Evolutionary conservation across 1,140 invertebrate species (phyloP), one percentile per base, ranked within the genome.

Genomic region (Polyergus mexicanus): DNA sequence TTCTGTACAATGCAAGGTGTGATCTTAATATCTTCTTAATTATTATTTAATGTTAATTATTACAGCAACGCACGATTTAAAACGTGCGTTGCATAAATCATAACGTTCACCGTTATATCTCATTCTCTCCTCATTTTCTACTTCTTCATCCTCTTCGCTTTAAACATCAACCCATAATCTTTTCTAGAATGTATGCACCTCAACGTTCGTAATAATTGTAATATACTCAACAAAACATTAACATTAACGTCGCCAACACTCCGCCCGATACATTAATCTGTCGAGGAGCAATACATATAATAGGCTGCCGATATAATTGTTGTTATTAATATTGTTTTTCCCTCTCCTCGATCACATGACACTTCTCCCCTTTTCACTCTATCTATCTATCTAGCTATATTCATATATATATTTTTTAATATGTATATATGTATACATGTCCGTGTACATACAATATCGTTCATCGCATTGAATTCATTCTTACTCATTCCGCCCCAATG

Each of bases 1-100:
- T 94, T 95, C 93, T 94, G 94, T 95, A 95, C 93, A 94, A 93
- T 94, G 92, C 93, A 92, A 92, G 92, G 91, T 91, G 88, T 91
- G 89, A 89, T 85, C 88, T 92, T 89, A 93, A 92, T 92, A 90
- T 90, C 60, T 44, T 68, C 35, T 86, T 89, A 89, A 77, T 83
- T 78, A 81, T 88, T 85, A 60, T 47, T 84, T 85, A 78, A 75
- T 80, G 13, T 86, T 54, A 90, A 84, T 91, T 81, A 78, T 83
- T 89, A 78, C 69, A 87, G 76, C 75, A 63, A 83, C 84, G 68
- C 44, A 28, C 71, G 22, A 16, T 54, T 38, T 71, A 60, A 60
- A 51, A 19, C 58, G 60, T 44, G 78, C 69, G 41, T 28, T 68
- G 74, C 78, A 71, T 83, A 81, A 62, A 83, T 78, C 83, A 83